A percentile compares a stretch with the other conserved stretches of the same genome.
These are phyloP conservation scores for Clavelina lepadiformis DNA, from an alignment of 23 tunicate genomes.

Conservation along the genomic window DNA sequence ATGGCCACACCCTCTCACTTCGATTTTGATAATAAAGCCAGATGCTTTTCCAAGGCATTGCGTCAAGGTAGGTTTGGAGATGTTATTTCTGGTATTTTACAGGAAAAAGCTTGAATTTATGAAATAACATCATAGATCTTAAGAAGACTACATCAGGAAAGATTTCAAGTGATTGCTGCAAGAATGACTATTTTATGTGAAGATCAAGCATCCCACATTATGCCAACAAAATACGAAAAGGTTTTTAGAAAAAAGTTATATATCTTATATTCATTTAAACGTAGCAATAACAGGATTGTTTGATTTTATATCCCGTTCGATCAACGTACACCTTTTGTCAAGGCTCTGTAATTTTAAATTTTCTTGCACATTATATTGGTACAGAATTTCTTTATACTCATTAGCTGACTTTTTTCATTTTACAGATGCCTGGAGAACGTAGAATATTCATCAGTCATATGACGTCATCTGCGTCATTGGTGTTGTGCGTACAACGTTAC, in stretches of 20 bases:
- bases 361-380: too few relatives aligned
- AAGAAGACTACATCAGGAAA: conserved; percentile 49
- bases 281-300: too few relatives aligned
- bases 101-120: too few relatives aligned
- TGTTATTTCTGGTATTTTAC: too few relatives aligned
- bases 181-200: conserved; percentile 40
- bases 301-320: too few relatives aligned
- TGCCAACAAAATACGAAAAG: conserved; percentile 36
- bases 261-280: too few relatives aligned
- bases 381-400: too few relatives aligned
- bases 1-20: conserved; percentile 48
- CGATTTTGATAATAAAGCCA: conserved; percentile 59
- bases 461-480: conserved; percentile 57
- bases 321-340: too few relatives aligned
- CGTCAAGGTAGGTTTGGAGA: conserved; percentile 36
- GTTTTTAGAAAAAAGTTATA: conserved; percentile 23
- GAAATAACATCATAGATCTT: conserved; percentile 78
- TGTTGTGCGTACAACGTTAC: conserved; percentile 54
- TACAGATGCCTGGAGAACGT: conserved; percentile 68
- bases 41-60: conserved; percentile 84
- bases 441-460: conserved; percentile 64
- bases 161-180: conserved; percentile 59
- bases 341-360: too few relatives aligned
- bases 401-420: too few relatives aligned
- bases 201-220: conserved; percentile 64